Evolutionary conservation across 2,888 invertebrate species (phyloP).

Genomic region (Pollenia angustigena): DNA sequence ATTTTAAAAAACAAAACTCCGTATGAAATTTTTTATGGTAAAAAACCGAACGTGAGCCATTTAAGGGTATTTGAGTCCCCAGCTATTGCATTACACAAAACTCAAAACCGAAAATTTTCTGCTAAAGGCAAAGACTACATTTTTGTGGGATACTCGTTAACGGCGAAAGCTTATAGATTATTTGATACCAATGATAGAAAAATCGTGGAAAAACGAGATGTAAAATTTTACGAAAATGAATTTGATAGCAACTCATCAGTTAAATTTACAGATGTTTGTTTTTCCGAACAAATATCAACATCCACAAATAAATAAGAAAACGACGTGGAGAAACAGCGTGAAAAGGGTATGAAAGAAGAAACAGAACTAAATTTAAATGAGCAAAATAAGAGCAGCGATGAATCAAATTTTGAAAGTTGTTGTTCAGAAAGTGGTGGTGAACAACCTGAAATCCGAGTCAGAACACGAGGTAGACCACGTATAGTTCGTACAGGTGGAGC

Average conservation of each 20-base stretch:
- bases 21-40: constrained; percentile 64
- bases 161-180: too few relatives aligned
- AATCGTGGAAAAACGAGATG: constrained; percentile 18
- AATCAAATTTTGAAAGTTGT: constrained; percentile 27
- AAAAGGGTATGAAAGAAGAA: too few relatives aligned
- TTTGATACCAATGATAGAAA: neutral
- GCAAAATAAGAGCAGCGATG: neutral
- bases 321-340: too few relatives aligned
- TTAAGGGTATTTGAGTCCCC: constrained; percentile 67
- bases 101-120: constrained; percentile 54
- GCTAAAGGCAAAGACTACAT: constrained; percentile 54
- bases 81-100: constrained; percentile 56
- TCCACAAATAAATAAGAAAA: too few relatives aligned
- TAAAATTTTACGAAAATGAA: constrained; percentile 3
- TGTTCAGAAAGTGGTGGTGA: too few relatives aligned
- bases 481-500: too few relatives aligned
- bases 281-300: too few relatives aligned
- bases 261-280: too few relatives aligned
- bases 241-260: neutral
- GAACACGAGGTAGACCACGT: too few relatives aligned
- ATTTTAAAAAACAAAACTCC: constrained; percentile 59
- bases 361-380: too few relatives aligned
- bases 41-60: constrained; percentile 59
- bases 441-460: too few relatives aligned
- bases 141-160: neutral